Percentiles rank a stretch among this genome's conserved stretches.
phyloP scores from a whole-genome alignment of 2,888 invertebrate genomes.

The Catocala fraxini region DNA sequence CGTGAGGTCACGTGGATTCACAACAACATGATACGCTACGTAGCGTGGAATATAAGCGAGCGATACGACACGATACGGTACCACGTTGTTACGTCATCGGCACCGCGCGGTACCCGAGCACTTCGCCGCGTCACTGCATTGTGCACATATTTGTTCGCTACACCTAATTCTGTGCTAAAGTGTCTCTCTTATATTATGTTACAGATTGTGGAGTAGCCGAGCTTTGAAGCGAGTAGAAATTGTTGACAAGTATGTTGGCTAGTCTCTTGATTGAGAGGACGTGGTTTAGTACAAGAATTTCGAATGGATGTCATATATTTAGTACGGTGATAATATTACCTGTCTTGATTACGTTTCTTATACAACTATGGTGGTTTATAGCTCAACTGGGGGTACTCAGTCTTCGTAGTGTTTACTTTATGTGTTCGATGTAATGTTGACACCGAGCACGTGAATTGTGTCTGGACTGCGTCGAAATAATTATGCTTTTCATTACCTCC shows the following conservation, averaged over 20 bases:
- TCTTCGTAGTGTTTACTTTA: too few relatives aligned
- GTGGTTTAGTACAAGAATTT: background rate
- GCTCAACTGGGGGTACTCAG: too few relatives aligned
- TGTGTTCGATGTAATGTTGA: too few relatives aligned
- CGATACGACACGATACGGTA: background rate
- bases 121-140: conserved; percentile 2
- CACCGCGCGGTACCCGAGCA: conserved; percentile 3
- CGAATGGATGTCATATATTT: too few relatives aligned
- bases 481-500: too few relatives aligned
- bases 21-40: background rate
- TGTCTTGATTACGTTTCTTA: too few relatives aligned
- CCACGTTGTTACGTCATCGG: background rate
- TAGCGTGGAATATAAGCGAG: background rate
- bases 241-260: background rate
- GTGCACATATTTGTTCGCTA: conserved; percentile 14
- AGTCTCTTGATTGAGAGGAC: background rate
- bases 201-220: background rate
- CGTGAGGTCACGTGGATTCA: background rate
- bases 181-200: conserved; percentile 7
- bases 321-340: too few relatives aligned
- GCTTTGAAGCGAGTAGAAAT: conserved; percentile 8
- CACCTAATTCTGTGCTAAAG: conserved; percentile 13
- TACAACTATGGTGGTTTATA: too few relatives aligned
- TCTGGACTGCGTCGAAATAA: too few relatives aligned
- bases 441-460: too few relatives aligned